Evolutionary conservation across 2,888 invertebrate genomes (phyloP).

Genomic region (Acanthosepion lycidas): DNA sequence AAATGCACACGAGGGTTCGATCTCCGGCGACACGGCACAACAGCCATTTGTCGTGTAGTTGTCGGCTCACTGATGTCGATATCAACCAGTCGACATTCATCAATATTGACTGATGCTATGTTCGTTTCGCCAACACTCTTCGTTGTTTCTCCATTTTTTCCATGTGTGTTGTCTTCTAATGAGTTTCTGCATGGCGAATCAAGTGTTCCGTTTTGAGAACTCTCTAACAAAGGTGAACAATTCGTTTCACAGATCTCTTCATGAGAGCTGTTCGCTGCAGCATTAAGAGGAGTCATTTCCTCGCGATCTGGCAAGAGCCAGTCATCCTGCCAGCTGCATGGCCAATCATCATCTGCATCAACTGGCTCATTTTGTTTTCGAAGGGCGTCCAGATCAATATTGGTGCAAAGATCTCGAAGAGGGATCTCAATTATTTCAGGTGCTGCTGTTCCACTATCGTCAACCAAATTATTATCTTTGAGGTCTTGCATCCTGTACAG

Average conservation of each 20-base stretch:
- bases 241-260: neutral
- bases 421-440: conserved; percentile 66
- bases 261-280: neutral
- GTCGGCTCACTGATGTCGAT: neutral
- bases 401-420: conserved; percentile 62
- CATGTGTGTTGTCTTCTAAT: neutral
- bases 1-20: conserved; percentile 41
- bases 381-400: conserved; percentile 60
- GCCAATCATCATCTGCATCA: conserved; percentile 49
- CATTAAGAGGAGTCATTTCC: conserved; percentile 37
- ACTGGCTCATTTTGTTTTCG: conserved; percentile 53
- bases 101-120: neutral
- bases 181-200: neutral
- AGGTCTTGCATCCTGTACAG: conserved; percentile 67
- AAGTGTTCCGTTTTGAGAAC: neutral
- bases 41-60: neutral
- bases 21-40: neutral
- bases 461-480: conserved; percentile 65
- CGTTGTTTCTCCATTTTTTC: neutral
- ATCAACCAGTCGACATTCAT: neutral
- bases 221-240: neutral
- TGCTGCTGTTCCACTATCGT: conserved; percentile 56
- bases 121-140: neutral
- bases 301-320: conserved; percentile 49
- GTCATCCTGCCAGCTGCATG: conserved; percentile 52